Evolutionary conservation across 2,888 invertebrate genomes (phyloP).

Genomic region (Leptinotarsa tumamoca): DNA sequence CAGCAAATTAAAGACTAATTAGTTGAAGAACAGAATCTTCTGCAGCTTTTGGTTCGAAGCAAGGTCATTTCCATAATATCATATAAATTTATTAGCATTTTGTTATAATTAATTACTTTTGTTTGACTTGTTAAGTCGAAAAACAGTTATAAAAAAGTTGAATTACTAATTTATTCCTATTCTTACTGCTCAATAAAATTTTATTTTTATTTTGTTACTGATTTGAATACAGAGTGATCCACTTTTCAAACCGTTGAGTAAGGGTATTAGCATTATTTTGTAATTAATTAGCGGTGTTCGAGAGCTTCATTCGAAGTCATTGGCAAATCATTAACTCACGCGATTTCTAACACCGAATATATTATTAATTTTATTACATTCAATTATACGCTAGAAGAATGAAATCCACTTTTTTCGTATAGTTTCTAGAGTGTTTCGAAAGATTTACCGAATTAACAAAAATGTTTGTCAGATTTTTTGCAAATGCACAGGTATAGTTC

Average conservation of each 20-base stretch:
- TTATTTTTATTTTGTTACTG: slow-evolving; percentile 2
- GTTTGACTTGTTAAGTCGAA: slow-evolving; percentile 32
- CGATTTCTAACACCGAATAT: background rate
- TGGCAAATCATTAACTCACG: background rate
- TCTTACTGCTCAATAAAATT: slow-evolving; percentile 23
- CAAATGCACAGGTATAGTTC: no score
- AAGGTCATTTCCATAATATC: slow-evolving; percentile 37
- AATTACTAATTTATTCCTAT: slow-evolving; percentile 31
- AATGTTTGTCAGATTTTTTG: no score
- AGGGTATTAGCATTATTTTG: slow-evolving; percentile 2
- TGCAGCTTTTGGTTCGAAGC: slow-evolving; percentile 23
- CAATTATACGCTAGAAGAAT: background rate
- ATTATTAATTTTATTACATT: background rate
- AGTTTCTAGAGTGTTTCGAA: background rate
- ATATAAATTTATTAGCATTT: slow-evolving; percentile 37
- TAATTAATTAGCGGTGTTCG: slow-evolving; percentile 12
- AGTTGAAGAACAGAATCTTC: slow-evolving; percentile 50
- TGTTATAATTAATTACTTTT: slow-evolving; percentile 35
- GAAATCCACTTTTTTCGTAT: background rate
- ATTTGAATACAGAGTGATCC: slow-evolving; percentile 20
- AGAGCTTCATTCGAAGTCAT: slow-evolving; percentile 8
- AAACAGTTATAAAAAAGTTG: slow-evolving; percentile 23
- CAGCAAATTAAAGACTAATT: slow-evolving; percentile 55
- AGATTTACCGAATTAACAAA: background rate
- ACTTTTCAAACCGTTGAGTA: background rate